A percentile compares a stretch with the other conserved stretches of the same genome.
Evolutionary conservation across 2,888 invertebrate genomes (phyloP).

Genomic region (Rotaria macrura): DNA sequence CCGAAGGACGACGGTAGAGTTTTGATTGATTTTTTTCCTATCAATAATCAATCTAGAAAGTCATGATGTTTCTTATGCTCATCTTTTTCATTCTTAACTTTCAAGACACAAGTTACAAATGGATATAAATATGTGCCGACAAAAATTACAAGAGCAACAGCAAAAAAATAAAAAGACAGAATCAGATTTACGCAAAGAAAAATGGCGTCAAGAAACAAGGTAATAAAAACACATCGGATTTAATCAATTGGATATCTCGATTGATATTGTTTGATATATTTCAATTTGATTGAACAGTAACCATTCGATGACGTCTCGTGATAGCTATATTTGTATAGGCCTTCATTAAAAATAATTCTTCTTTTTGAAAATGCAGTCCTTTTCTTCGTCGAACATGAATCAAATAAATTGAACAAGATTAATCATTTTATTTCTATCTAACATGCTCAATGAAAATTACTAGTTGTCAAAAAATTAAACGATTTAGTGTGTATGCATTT

Average conservation of each 20-base stretch:
- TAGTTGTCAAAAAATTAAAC: background rate
- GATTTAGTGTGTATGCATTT: no score
- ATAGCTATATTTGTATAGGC: no score
- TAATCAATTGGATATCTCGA: no score
- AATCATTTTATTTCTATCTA: background rate
- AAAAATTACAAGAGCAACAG: constrained; percentile 11
- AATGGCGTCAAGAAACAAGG: constrained; percentile 16
- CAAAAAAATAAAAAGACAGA: constrained; percentile 13
- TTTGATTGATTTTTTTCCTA: background rate
- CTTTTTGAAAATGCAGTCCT: background rate
- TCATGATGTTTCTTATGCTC: no score
- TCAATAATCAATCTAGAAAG: no score
- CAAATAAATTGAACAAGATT: background rate
- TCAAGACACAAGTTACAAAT: constrained; percentile 2
- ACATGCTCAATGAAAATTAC: background rate
- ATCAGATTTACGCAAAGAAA: constrained; percentile 11
- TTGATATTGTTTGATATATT: no score
- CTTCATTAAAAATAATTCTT: no score
- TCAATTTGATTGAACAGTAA: no score
- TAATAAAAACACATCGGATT: background rate
- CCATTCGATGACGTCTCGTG: no score
- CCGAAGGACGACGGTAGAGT: background rate
- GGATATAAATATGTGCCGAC: background rate
- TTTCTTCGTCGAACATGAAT: background rate
- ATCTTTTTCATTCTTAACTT: background rate